Evolutionary conservation across 2,797 vertebrate species (phyloP), one percentile per base, ranked within the genome.

Genomic region (Chaenodraco wilsoni): DNA sequence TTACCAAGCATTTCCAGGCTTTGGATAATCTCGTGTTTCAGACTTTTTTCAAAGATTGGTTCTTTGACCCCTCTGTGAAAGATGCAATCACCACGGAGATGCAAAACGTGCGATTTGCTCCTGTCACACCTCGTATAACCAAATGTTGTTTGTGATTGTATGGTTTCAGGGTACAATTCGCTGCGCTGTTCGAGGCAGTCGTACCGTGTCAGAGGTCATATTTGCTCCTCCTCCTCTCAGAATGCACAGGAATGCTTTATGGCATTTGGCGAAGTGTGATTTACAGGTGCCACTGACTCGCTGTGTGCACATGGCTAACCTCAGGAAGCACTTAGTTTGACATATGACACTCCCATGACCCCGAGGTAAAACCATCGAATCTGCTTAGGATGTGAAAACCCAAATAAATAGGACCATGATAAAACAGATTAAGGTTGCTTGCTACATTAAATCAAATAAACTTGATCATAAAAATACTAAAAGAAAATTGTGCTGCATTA

Each of bases 261-360:
- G 67, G 5, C 62, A 50, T 85, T 73, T 59, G 71, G 78, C 76
- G 65, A 68, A 48, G 49, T 71, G 69, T 84, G 79, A 87, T 83
- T 89, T 86, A 87, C 79, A 80, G 75, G 68, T 84, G 79, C 89
- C 84, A 57, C 57, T 58, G 76, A 79, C 76, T 85, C 12, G 50
- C 48, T 70, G 81, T 68, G 68, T 72, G 78, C 83, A 76, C 78
- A 81, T 74, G 81, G 79, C 74, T 78, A 79, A 85, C 83, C 82
- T 78, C 84, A 85, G 83, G 84, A 90, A 88, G 83, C 84, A 81
- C 81, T 87, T 83, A 75, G 74, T 67, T 84, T 90, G 87, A 88
- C 80, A 81, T 77, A 44, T 86, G 81, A 86, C 84, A 70, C 72
- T 79, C 46, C 64, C 23, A 54, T 87, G 88, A 88, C 81, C 86